phyloP scores from a whole-genome alignment of 1,140 invertebrate species.

The Saccostrea cuccullata region DNA sequence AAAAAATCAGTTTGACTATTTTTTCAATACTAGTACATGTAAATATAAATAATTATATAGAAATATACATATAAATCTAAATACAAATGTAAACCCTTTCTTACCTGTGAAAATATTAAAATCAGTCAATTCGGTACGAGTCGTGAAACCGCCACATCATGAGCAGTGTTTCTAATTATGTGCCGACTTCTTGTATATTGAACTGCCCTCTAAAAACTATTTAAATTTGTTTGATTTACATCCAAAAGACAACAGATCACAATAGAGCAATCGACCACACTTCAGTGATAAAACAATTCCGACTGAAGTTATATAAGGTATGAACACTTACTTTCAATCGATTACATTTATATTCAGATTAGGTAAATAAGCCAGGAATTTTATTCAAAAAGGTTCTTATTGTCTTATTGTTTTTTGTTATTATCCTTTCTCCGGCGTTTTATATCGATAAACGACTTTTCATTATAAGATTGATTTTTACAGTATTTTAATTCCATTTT shows the following conservation, averaged over 20 bases:
- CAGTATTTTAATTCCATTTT: not conserved
- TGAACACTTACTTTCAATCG: not conserved
- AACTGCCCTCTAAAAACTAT: constrained; percentile 2
- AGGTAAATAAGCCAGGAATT: not conserved
- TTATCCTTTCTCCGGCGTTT: not conserved
- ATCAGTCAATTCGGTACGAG: not conserved
- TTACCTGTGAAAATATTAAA: not conserved
- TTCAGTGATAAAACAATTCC: not conserved
- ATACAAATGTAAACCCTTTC: not conserved
- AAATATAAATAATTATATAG: too few species aligned
- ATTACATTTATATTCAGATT: not conserved
- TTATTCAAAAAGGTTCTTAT: not conserved
- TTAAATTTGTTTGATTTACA: not conserved
- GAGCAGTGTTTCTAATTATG: not conserved
- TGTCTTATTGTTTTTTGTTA: not conserved
- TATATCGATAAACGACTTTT: not conserved
- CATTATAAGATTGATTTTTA: not conserved
- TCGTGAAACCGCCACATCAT: not conserved
- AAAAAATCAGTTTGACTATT: too few species aligned
- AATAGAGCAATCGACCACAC: not conserved
- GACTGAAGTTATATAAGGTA: not conserved
- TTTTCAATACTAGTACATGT: too few species aligned
- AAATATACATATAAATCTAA: too few species aligned
- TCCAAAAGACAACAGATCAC: not conserved
- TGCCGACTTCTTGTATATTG: not conserved